These are phyloP conservation scores for Teleogryllus occipitalis DNA, from an alignment of 1,140 invertebrate genomes.

Conservation along the genomic window DNA sequence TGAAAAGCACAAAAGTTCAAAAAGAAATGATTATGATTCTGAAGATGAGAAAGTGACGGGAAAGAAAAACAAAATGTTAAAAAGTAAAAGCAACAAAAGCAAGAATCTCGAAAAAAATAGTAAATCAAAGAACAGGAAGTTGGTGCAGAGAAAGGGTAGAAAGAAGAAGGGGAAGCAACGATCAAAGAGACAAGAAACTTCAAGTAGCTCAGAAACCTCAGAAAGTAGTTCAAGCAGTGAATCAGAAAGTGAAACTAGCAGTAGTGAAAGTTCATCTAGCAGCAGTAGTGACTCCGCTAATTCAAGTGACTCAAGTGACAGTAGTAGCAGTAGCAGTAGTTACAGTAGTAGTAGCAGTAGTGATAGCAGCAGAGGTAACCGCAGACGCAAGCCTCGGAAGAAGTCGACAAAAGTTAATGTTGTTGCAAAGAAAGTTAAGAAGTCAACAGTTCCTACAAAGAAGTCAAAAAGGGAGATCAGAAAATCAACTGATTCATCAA, in stretches of 20 bases:
- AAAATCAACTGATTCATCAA: not conserved
- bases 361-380: not conserved
- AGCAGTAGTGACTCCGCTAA: not conserved
- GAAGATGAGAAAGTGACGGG: not conserved
- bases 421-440: not conserved
- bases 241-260: too few relatives aligned
- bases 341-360: not conserved
- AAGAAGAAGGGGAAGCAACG: constrained; percentile 7
- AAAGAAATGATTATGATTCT: not conserved
- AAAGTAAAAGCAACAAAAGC: not conserved
- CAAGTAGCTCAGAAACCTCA: constrained; percentile 1
- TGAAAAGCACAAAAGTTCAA: not conserved
- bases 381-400: not conserved
- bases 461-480: constrained; percentile 11
- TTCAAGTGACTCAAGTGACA: not conserved
- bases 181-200: not conserved
- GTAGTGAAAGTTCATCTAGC: not conserved
- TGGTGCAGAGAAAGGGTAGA: not conserved
- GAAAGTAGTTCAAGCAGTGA: not conserved
- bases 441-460: not conserved
- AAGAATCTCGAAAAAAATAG: not conserved
- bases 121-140: not conserved
- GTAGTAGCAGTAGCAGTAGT: not conserved
- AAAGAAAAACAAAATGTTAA: not conserved
- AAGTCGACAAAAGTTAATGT: not conserved